Evolutionary conservation across 2,797 vertebrate species (phyloP).

Genomic region (Intellagama lesueurii): DNA sequence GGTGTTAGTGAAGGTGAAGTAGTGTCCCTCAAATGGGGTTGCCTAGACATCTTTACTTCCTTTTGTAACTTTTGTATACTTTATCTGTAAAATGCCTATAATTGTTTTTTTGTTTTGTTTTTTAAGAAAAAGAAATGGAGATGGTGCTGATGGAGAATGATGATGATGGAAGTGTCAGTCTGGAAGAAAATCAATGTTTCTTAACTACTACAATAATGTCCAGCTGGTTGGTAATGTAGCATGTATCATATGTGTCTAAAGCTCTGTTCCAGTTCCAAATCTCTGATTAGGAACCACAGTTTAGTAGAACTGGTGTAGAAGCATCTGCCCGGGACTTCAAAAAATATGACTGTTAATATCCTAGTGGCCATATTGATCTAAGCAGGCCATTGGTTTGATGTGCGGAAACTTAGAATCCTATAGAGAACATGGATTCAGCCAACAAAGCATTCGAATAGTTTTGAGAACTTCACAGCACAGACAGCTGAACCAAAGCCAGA

Average conservation of each 20-base stretch:
- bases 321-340: background rate
- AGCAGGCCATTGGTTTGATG: background rate
- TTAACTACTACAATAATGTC: background rate
- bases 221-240: background rate
- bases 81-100: no score
- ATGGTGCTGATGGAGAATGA: background rate
- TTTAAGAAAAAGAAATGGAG: background rate
- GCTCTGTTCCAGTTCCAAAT: background rate
- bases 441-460: background rate
- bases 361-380: background rate
- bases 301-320: background rate
- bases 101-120: background rate
- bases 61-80: background rate
- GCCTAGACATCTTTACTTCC: conserved; percentile 6
- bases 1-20: background rate
- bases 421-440: background rate
- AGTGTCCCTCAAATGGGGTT: background rate
- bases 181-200: no score
- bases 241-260: background rate
- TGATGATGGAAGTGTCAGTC: background rate
- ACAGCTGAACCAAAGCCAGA: background rate
- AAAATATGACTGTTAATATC: no score
- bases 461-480: background rate
- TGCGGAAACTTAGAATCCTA: background rate
- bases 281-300: no score